phyloP scores from a whole-genome alignment of 2,888 invertebrate species.

The Meandrusa payeni region DNA sequence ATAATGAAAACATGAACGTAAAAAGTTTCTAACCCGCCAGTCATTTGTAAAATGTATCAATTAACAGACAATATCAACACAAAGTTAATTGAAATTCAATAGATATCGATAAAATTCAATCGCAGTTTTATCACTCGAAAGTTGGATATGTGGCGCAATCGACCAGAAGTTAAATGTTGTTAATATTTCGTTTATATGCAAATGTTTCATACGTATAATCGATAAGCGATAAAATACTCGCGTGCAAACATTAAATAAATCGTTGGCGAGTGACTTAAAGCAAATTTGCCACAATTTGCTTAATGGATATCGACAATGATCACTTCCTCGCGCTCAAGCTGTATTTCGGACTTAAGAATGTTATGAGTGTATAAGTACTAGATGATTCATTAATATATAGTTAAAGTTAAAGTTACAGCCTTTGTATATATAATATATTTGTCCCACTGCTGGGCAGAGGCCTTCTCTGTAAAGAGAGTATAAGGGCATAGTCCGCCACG shows the following conservation, averaged over 20 bases:
- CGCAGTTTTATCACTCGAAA: constrained; percentile 45
- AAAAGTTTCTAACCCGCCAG: constrained; percentile 7
- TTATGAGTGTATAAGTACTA: no score
- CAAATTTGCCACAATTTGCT: constrained; percentile 56
- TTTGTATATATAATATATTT: no score
- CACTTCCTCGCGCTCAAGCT: constrained; percentile 48
- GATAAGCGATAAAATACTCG: constrained; percentile 52
- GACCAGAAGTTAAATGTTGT: constrained; percentile 49
- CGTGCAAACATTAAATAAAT: constrained; percentile 70
- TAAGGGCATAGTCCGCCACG: no score
- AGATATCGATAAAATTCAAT: constrained; percentile 30
- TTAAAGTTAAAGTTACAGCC: no score
- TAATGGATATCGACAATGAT: constrained; percentile 53
- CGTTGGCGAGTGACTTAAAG: constrained; percentile 50
- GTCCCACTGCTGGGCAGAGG: no score
- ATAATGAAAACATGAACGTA: constrained; percentile 1
- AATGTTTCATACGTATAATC: constrained; percentile 55
- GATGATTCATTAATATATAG: no score
- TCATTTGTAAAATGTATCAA: constrained; percentile 8
- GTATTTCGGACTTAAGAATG: constrained; percentile 29
- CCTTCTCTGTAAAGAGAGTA: no score
- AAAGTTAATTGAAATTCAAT: constrained; percentile 35
- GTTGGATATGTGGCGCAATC: constrained; percentile 47
- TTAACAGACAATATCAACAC: constrained; percentile 21
- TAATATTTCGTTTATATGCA: constrained; percentile 51